Evolutionary conservation across 2,888 invertebrate species (phyloP).

Genomic region (Tetrapedia diversipes): DNA sequence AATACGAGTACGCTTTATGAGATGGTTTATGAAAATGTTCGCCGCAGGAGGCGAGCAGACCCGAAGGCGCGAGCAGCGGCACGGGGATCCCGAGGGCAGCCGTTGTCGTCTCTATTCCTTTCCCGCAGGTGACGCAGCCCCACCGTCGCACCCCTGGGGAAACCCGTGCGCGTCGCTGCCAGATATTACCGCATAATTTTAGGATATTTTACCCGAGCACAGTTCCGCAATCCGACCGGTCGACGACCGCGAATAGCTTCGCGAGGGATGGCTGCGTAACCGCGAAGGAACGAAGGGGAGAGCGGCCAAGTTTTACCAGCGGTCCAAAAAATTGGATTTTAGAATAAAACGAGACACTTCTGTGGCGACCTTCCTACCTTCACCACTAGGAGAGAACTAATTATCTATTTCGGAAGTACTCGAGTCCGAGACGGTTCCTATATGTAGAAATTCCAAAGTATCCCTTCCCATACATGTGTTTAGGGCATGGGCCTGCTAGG

Average conservation of each 20-base stretch:
- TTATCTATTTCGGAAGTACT: no score
- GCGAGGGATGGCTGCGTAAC: slow-evolving; percentile 50
- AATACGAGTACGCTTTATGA: slow-evolving; percentile 70
- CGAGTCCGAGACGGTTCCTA: no score
- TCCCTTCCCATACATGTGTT: no score
- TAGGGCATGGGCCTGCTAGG: no score
- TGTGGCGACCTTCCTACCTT: no score
- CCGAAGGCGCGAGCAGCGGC: slow-evolving; percentile 48
- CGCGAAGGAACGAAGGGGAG: slow-evolving; percentile 38
- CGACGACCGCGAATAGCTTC: slow-evolving; percentile 59
- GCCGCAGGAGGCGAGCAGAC: slow-evolving; percentile 68
- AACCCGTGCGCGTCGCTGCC: slow-evolving; percentile 67
- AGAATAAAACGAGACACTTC: no score
- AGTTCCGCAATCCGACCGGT: slow-evolving; percentile 60
- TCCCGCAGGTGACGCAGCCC: slow-evolving; percentile 68
- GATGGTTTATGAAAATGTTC: slow-evolving; percentile 78
- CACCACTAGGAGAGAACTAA: no score
- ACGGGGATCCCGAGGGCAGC: slow-evolving; percentile 64
- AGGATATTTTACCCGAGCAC: slow-evolving; percentile 73
- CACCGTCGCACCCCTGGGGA: slow-evolving; percentile 55
- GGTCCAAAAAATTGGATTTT: no score
- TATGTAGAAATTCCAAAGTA: no score
- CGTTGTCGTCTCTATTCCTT: slow-evolving; percentile 48
- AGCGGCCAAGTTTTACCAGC: slow-evolving; percentile 27
- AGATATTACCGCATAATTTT: slow-evolving; percentile 80